Base-by-base conservation (phyloP, 2,113 vertebrate genomes). In the Zosterops hypoxanthus region DNA sequence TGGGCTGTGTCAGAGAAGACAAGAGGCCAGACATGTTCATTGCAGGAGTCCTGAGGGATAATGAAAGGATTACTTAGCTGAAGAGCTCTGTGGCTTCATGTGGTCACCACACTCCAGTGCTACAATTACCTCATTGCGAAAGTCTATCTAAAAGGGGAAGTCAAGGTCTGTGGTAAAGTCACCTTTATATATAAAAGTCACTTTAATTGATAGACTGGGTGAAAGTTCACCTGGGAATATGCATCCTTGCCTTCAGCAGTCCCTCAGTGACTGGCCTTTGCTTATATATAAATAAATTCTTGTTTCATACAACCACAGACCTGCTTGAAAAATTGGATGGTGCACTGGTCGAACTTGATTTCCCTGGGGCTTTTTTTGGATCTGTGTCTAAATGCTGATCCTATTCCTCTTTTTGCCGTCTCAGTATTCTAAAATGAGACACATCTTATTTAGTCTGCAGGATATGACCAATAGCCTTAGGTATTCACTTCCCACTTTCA, bases 131-230 rank as follows among this genome's bases (percentile, higher is more conserved):
- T 71, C 47, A 65, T 53, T 90, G 64, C 0, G 2, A 64, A 81
- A 86, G 72, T 75, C 70, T 80, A 44, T 20, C 80, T 82, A 22
- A 83, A 96, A 96, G 0, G 5, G 82, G 93, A 96, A 95, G 64
- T 46, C 23, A 68, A 78, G 60, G 44, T 86, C 82, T 92, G 82
- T 0, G 21, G 52, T 44, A 86, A 94, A 55, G 60, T 83, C 46
- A 65, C 8, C 22, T 81, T 90, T 66, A 44, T 49, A 26, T 34
- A 24, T 26, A 9, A n/a, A 78, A 75, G 5, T 61, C 11, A 19
- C 18, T 87, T 70, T 13, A 61, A 70, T 21, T 34, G 59, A 73
- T 21, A 57, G 2, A 4, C 3, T 63, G 64, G 11, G 60, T 12
- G 6, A 52, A 86, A 47, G 20, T 52, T 83, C 2, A 3, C 7